Percentiles rank a stretch among this genome's conserved stretches.
Evolutionary conservation across 2,797 vertebrate genomes (phyloP).

Genomic region (Anas capensis): DNA sequence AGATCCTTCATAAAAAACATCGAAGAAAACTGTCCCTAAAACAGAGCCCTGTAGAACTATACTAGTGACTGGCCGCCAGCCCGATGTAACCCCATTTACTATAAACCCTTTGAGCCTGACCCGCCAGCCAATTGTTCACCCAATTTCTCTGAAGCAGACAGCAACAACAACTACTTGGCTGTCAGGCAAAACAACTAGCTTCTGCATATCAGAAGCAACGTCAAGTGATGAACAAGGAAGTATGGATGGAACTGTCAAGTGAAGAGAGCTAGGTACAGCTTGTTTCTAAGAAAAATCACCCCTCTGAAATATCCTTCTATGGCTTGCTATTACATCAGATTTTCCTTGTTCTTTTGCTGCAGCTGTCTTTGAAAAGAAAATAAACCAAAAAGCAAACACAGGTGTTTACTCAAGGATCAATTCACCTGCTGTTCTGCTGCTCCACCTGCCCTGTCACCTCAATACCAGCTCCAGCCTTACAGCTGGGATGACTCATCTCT

Average conservation of each 20-base stretch:
- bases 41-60: neutral
- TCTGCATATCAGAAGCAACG: neutral
- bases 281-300: neutral
- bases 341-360: conserved; percentile 27
- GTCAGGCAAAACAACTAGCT: neutral
- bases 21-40: neutral
- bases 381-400: conserved; percentile 42
- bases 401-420: conserved; percentile 87
- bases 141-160: neutral
- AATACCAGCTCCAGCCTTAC: neutral
- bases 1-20: neutral
- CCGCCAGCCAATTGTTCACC: neutral
- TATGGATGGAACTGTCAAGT: neutral
- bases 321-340: neutral
- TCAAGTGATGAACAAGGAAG: neutral
- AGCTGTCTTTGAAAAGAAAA: conserved; percentile 45
- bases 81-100: neutral
- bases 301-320: neutral
- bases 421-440: conserved; percentile 86
- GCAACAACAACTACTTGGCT: neutral
- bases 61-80: neutral
- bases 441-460: conserved; percentile 82
- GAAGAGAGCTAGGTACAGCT: neutral
- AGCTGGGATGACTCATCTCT: conserved; percentile 37
- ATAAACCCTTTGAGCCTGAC: neutral